These are phyloP conservation scores for Podotricha telesiphe DNA, from an alignment of 2,888 invertebrate genomes.

Conservation along the genomic window DNA sequence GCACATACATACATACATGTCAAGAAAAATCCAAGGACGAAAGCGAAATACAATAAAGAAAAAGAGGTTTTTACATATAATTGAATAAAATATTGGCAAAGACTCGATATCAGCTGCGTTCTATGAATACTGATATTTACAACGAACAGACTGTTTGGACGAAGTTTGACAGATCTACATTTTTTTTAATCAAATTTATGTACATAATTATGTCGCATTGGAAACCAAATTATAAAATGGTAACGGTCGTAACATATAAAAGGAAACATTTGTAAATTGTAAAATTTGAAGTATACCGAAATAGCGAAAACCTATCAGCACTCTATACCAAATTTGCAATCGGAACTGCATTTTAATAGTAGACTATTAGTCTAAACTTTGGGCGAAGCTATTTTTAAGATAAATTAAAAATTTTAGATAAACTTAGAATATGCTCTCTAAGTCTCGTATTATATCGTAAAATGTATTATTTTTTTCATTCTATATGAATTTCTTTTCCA, in stretches of 20 bases:
- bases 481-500: no score
- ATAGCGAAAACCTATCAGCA: no score
- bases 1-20: constrained; percentile 19
- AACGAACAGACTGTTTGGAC: constrained; percentile 13
- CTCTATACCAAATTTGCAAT: no score
- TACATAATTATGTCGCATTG: constrained; percentile 12
- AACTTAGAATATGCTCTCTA: no score
- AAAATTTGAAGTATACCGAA: no score
- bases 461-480: no score
- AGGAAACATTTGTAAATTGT: neutral
- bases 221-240: constrained; percentile 3
- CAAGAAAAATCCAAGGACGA: constrained; percentile 17
- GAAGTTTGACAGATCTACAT: constrained; percentile 6
- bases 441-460: no score
- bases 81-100: constrained; percentile 71
- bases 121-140: constrained; percentile 51
- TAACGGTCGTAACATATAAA: neutral
- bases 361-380: no score
- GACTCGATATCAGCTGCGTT: constrained; percentile 51
- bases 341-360: no score
- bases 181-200: constrained; percentile 11
- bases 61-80: constrained; percentile 65
- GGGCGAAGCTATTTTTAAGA: no score
- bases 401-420: no score
- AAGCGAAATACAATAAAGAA: constrained; percentile 31